These are phyloP conservation scores for Clavelina lepadiformis DNA, from an alignment of 23 tunicate genomes.

Conservation along the genomic window DNA sequence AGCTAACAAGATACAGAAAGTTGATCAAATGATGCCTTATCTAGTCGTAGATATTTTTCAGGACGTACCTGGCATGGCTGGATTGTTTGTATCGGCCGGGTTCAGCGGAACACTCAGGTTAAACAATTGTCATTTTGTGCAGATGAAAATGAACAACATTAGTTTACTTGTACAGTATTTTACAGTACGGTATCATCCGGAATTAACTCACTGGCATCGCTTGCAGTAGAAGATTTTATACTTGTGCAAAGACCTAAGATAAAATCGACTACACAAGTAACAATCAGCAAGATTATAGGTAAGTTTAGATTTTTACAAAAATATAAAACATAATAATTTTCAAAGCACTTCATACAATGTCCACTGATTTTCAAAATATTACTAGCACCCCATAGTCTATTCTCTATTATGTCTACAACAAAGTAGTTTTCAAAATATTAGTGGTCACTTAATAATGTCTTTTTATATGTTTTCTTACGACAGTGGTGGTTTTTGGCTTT, in stretches of 20 bases:
- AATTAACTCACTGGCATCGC: conserved; percentile 26
- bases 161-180: background rate
- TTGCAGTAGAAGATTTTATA: conserved; percentile 34
- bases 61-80: conserved; percentile 49
- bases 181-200: conserved; percentile 52
- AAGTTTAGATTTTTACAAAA: too few relatives aligned
- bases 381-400: too few relatives aligned
- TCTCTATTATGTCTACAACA: too few relatives aligned
- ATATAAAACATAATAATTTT: too few relatives aligned
- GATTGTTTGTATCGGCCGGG: conserved; percentile 47
- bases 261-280: background rate
- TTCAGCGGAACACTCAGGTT: conserved; percentile 59
- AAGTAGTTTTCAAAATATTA: background rate
- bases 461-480: background rate
- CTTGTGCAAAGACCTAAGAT: conserved; percentile 10
- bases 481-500: conserved; percentile 2
- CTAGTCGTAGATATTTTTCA: conserved; percentile 42
- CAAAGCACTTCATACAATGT: too few relatives aligned
- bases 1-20: conserved; percentile 12
- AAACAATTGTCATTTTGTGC: too few relatives aligned
- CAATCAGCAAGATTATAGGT: conserved; percentile 18
- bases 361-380: too few relatives aligned
- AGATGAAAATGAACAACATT: background rate
- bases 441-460: background rate
- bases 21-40: conserved; percentile 46